phyloP scores from a whole-genome alignment of 2,113 vertebrate genomes.

The Herpailurus yagouaroundi region DNA sequence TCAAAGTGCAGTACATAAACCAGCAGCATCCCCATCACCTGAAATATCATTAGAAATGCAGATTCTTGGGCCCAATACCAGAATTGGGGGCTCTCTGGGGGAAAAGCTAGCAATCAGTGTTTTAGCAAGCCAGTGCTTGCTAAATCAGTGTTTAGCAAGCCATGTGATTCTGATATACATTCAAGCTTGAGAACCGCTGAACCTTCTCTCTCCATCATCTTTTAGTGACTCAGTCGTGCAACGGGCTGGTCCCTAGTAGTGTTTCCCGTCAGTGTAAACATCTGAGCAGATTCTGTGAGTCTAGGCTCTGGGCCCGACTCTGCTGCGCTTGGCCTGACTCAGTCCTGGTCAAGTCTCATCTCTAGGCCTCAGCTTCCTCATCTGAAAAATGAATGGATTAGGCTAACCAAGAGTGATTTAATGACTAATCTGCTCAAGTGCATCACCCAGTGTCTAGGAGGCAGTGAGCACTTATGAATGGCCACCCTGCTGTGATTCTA shows the following conservation, averaged over 20 bases:
- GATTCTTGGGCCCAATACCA: not conserved
- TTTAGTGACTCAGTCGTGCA: not conserved
- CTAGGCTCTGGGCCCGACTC: not conserved
- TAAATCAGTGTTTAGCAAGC: not conserved
- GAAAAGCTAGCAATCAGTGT: not conserved
- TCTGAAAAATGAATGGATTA: not conserved
- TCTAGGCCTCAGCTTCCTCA: not conserved
- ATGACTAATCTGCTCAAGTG: not conserved
- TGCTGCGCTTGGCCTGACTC: not conserved
- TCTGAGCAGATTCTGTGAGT: not conserved
- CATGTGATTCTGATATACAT: not conserved
- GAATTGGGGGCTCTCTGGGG: not conserved
- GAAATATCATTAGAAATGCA: not conserved
- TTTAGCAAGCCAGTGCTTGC: not conserved
- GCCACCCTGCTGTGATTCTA: not conserved
- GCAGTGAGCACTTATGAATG: not conserved
- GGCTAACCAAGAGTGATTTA: too few species aligned
- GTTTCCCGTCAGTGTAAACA: not conserved
- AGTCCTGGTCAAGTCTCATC: not conserved
- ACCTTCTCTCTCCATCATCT: not conserved
- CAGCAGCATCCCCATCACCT: not conserved
- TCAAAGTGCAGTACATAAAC: not conserved
- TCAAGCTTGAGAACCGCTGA: not conserved
- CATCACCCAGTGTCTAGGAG: not conserved
- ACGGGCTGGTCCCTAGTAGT: not conserved